A percentile compares a stretch with the other conserved stretches of the same genome.
Conservation (phyloP, 2,888 invertebrate genomes). For the Torymus auratus region DNA sequence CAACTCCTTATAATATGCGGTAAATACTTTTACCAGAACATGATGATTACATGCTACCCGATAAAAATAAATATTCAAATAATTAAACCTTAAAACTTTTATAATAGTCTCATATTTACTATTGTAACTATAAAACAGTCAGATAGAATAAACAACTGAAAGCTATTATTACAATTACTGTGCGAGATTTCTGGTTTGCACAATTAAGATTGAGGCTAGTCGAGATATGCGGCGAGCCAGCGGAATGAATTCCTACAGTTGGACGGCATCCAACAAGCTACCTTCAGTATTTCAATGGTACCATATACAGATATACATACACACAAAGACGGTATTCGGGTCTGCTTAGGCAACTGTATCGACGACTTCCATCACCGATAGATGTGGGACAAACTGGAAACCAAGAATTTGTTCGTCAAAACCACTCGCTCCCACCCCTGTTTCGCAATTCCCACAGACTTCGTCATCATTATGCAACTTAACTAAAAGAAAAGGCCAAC, state of each 20-base stretch:
- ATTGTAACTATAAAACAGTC: no score
- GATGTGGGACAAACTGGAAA: neutral
- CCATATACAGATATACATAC: slow-evolving; percentile 6
- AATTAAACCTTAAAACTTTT: no score
- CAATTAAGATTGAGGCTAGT: slow-evolving; percentile 26
- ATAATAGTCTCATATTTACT: no score
- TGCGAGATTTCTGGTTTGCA: neutral
- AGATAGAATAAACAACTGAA: no score
- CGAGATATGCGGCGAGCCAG: slow-evolving; percentile 29
- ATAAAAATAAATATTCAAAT: no score
- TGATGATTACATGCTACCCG: no score
- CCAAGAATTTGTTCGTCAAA: neutral
- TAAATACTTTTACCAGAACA: no score
- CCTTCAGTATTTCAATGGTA: slow-evolving; percentile 26
- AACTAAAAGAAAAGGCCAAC: no score
- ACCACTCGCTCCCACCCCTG: no score
- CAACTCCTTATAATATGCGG: no score
- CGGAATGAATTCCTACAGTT: slow-evolving; percentile 39
- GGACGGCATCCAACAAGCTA: slow-evolving; percentile 41
- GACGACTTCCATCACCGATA: neutral
- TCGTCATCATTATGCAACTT: no score
- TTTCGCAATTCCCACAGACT: no score
- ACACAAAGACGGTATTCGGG: neutral
- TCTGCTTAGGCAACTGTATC: neutral
- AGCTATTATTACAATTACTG: slow-evolving; percentile 3